Conservation (phyloP, 1,140 invertebrate species). For the Cydia splendana region DNA sequence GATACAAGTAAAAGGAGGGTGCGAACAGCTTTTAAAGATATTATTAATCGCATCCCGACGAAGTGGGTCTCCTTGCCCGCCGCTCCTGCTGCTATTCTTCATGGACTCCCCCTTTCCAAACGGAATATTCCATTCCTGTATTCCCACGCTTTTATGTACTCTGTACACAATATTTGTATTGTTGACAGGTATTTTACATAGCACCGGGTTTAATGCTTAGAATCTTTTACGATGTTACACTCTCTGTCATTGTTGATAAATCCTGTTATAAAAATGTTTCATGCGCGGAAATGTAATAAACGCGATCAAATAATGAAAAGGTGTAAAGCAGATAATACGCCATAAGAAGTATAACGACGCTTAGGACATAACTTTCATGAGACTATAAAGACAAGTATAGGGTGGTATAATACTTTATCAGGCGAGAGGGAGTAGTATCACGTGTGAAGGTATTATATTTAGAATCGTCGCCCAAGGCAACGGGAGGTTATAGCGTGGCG, state of each 20-base stretch:
- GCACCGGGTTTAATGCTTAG: background rate
- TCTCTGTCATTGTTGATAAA: slow-evolving; percentile 34
- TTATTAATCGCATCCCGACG: slow-evolving; percentile 47
- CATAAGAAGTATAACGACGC: slow-evolving; percentile 33
- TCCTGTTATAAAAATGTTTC: slow-evolving; percentile 32
- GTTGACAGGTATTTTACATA: slow-evolving; percentile 13
- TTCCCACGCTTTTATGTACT: slow-evolving; percentile 11
- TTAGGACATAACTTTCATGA: slow-evolving; percentile 33
- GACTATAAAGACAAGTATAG: slow-evolving; percentile 29
- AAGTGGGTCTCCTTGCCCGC: slow-evolving; percentile 34
- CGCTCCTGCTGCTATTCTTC: slow-evolving; percentile 36
- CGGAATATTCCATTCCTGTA: slow-evolving; percentile 4
- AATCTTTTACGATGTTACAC: slow-evolving; percentile 29
- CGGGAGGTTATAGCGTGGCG: slow-evolving; percentile 38
- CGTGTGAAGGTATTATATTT: slow-evolving; percentile 29
- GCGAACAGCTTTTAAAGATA: slow-evolving; percentile 40
- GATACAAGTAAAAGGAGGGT: slow-evolving; percentile 47
- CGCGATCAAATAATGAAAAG: slow-evolving; percentile 36
- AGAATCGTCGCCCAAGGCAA: slow-evolving; percentile 34
- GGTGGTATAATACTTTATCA: slow-evolving; percentile 30
- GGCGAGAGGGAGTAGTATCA: slow-evolving; percentile 7
- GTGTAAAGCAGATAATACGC: slow-evolving; percentile 37
- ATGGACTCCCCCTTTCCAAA: background rate
- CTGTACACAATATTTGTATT: slow-evolving; percentile 14
- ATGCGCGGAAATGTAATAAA: slow-evolving; percentile 36